Base-by-base conservation (phyloP, 1,140 invertebrate genomes). In the Oryzaephilus surinamensis region DNA sequence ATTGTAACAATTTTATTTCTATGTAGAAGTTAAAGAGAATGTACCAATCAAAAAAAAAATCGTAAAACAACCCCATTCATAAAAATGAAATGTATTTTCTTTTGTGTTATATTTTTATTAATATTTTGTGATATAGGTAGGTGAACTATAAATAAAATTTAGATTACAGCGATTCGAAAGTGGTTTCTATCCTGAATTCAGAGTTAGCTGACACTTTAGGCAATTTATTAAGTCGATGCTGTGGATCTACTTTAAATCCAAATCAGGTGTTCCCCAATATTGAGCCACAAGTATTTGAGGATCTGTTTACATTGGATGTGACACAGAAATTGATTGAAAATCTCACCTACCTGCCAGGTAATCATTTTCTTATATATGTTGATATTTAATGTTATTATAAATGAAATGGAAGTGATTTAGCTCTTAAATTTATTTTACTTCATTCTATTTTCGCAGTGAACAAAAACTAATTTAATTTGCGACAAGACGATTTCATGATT, bases 141-240 rank as follows among this genome's bases (percentile, higher is more conserved):
- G n/a, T n/a, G n/a, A n/a, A n/a, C n/a, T n/a, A n/a, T n/a, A n/a
- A n/a, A n/a, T n/a, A n/a, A n/a, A n/a, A n/a, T n/a, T n/a, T 24
- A 96, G 92, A 96, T 71, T 98, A 85, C 62, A 90, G 76, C 60
- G 74, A 83, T 38, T 66, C 66, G 3, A 88, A 90, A 63, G 70
- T 88, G 29, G 60, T 77, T 12, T 72, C 81, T 42, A 73, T 84
- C 38, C 63, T 95, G 8, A 99, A 98, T 70, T 70, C 81, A 2
- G 93, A 98, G 60, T 64, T 99, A 28, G 91, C 91, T 2, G 84
- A 97, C 60, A 92, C 84, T 3, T 62, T 97, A 1, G 94, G 93
- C 14, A 98, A 98, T 71, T 67, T 98, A 20, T 67, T 96, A 13
- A 84, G 73, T 48, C 73, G 95, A 30, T 84, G 79, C 55, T 79